A percentile compares a stretch with the other conserved stretches of the same genome.
phyloP scores from a whole-genome alignment of 2,888 invertebrate species.

The Troides aeacus region DNA sequence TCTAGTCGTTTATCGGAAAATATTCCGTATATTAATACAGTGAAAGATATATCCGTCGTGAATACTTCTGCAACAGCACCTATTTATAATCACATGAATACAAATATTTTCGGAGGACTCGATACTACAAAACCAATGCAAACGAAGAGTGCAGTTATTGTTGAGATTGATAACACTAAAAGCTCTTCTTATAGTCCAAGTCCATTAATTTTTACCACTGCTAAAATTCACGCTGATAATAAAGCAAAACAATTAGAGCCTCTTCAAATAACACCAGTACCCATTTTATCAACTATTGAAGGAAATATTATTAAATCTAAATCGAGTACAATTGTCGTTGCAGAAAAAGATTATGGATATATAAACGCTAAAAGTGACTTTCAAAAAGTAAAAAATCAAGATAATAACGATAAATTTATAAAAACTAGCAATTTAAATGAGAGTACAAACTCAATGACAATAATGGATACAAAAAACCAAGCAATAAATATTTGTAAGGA shows the following conservation, averaged over 20 bases:
- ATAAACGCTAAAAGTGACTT: conserved; percentile 22
- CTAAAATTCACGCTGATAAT: conserved; percentile 68
- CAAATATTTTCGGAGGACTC: conserved; percentile 52
- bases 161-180: conserved; percentile 60
- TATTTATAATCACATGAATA: conserved; percentile 63
- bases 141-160: conserved; percentile 57
- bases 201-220: conserved; percentile 72
- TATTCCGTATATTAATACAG: conserved; percentile 37
- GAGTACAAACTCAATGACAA: conserved; percentile 1
- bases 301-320: conserved; percentile 47
- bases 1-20: conserved; percentile 34
- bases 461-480: conserved; percentile 2
- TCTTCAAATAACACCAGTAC: conserved; percentile 61
- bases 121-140: conserved; percentile 42
- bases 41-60: conserved; percentile 41
- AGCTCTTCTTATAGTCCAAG: conserved; percentile 49
- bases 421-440: background rate
- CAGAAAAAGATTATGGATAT: conserved; percentile 1
- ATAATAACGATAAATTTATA: conserved; percentile 28
- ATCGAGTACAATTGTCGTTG: conserved; percentile 14
- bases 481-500: conserved; percentile 6
- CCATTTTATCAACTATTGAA: conserved; percentile 67
- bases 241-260: conserved; percentile 65
- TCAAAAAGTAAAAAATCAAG: conserved; percentile 23
- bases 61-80: conserved; percentile 40